phyloP scores from a whole-genome alignment of 2,113 vertebrate species.

The Rhipidura dahli region DNA sequence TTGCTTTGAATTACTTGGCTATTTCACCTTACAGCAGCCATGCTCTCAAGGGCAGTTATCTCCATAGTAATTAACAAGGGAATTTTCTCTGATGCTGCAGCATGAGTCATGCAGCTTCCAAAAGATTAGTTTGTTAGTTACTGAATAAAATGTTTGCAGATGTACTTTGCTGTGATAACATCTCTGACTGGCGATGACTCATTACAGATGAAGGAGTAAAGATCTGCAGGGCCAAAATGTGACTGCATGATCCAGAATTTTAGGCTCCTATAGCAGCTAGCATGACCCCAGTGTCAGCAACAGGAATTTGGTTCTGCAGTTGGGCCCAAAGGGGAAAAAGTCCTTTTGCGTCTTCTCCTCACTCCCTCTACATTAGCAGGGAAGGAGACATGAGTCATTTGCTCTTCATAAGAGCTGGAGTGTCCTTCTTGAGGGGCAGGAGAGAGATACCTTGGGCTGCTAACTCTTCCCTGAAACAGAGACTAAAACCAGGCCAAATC shows the following conservation, averaged over 20 bases:
- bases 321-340: neutral
- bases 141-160: constrained; percentile 23
- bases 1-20: neutral
- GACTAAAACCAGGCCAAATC: neutral
- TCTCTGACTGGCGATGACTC: neutral
- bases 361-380: neutral
- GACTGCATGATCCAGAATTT: neutral
- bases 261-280: neutral
- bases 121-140: neutral
- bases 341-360: neutral
- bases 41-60: neutral
- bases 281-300: neutral
- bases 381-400: neutral
- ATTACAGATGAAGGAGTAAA: neutral
- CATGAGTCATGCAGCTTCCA: neutral
- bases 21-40: neutral
- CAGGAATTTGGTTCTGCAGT: neutral
- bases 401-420: neutral
- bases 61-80: neutral
- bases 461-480: neutral
- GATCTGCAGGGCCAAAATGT: neutral
- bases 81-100: constrained; percentile 5
- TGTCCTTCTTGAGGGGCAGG: neutral
- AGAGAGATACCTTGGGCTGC: neutral
- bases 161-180: neutral